These are phyloP conservation scores for Plebejus melissa DNA, from an alignment of 2,888 invertebrate species.

Conservation along the genomic window DNA sequence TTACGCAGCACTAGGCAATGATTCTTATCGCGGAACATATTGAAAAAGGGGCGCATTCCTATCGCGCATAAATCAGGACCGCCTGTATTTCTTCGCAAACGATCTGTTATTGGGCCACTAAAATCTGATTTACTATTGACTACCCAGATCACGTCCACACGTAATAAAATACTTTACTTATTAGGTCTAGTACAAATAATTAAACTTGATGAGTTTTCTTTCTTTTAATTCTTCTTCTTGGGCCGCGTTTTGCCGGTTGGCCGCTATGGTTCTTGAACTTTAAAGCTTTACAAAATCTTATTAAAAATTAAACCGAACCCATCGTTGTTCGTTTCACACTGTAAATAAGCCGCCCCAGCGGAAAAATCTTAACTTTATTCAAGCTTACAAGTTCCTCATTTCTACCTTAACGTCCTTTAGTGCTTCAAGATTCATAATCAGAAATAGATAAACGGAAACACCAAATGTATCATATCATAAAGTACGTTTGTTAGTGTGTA, in stretches of 20 bases:
- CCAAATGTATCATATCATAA: constrained; percentile 68
- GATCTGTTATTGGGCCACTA: constrained; percentile 62
- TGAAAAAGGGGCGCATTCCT: constrained; percentile 72
- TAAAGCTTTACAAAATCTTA: no score
- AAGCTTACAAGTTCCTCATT: no score
- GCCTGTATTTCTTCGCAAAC: constrained; percentile 57
- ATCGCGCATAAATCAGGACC: constrained; percentile 68
- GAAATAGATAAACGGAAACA: constrained; percentile 41
- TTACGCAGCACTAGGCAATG: constrained; percentile 60
- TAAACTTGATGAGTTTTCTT: no score
- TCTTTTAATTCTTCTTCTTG: no score
- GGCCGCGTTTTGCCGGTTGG: no score
- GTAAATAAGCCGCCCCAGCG: no score
- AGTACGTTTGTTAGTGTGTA: constrained; percentile 54
- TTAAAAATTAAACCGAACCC: no score
- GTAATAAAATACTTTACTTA: constrained; percentile 22
- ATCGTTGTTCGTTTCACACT: no score
- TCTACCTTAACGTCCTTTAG: no score
- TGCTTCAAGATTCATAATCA: constrained; percentile 21
- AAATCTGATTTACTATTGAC: constrained; percentile 40
- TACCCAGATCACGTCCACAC: constrained; percentile 7
- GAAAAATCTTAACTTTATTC: no score
- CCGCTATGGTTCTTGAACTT: no score
- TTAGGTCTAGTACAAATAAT: neutral
- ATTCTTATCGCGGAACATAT: constrained; percentile 71